phyloP scores from a whole-genome alignment of 2,888 invertebrate species.

The Leistus spinibarbis region DNA sequence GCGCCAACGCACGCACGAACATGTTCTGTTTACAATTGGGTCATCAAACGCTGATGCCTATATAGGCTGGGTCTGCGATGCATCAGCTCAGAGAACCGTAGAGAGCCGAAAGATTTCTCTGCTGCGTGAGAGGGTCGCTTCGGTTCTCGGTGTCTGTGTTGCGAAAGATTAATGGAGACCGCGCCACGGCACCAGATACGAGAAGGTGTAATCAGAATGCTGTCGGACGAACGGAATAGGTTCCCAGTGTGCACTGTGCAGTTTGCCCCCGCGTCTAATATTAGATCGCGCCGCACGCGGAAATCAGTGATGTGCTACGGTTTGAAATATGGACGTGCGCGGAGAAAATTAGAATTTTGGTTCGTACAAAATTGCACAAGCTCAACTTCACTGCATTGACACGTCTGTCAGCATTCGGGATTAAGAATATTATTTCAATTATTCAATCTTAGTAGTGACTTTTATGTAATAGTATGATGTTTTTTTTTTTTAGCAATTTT shows the following conservation, averaged over 20 bases:
- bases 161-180: slow-evolving; percentile 24
- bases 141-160: background rate
- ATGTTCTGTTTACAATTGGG: slow-evolving; percentile 28
- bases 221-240: slow-evolving; percentile 19
- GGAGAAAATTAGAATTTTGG: slow-evolving; percentile 6
- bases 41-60: slow-evolving; percentile 19
- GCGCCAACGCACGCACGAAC: background rate
- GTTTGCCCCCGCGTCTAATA: background rate
- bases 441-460: background rate
- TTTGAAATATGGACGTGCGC: background rate
- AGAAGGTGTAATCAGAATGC: slow-evolving; percentile 29
- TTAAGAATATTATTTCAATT: background rate
- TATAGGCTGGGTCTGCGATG: background rate
- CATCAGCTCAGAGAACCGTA: background rate
- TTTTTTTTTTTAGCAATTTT: too few species aligned
- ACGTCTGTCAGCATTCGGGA: background rate
- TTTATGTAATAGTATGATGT: too few species aligned
- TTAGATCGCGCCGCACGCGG: background rate
- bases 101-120: background rate
- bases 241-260: background rate
- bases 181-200: slow-evolving; percentile 12
- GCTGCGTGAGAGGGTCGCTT: background rate
- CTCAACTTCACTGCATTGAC: background rate
- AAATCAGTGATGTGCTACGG: background rate
- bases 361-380: background rate